A percentile compares a stretch with the other conserved stretches of the same genome.
Conservation (phyloP, 1,140 invertebrate species). For the Chironomus striatipennis region DNA sequence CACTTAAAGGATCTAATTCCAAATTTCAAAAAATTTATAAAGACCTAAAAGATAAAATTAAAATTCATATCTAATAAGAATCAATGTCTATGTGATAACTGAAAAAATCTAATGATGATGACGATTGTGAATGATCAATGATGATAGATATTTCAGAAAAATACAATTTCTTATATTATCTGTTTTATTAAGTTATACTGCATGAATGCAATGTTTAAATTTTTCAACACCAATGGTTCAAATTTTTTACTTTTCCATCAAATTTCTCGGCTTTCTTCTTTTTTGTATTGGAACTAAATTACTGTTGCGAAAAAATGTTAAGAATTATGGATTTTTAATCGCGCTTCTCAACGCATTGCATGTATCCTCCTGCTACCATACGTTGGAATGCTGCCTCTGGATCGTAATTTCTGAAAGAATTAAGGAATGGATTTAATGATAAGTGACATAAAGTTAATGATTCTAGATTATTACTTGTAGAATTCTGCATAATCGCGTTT, state of each 20-base stretch:
- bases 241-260: not conserved
- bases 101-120: too few relatives aligned
- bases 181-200: not conserved
- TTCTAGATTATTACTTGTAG: constrained; percentile 41
- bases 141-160: too few relatives aligned
- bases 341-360: constrained; percentile 36
- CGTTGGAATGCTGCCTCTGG: constrained; percentile 45
- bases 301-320: not conserved
- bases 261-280: not conserved
- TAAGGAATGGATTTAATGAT: constrained; percentile 24
- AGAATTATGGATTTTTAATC: not conserved
- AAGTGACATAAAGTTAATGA: not conserved
- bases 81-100: too few relatives aligned
- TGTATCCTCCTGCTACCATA: constrained; percentile 45
- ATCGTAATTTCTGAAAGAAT: constrained; percentile 44
- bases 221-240: not conserved
- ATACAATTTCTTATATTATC: too few relatives aligned
- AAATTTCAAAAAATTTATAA: too few relatives aligned
- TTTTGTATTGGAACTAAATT: not conserved
- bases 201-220: not conserved
- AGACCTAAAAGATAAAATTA: too few relatives aligned
- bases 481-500: constrained; percentile 48
- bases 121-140: too few relatives aligned
- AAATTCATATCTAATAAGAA: too few relatives aligned
- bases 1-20: too few relatives aligned